Conservation (phyloP, 64 coral and sea anemone genomes). For the Dendronephthya gigantea region DNA sequence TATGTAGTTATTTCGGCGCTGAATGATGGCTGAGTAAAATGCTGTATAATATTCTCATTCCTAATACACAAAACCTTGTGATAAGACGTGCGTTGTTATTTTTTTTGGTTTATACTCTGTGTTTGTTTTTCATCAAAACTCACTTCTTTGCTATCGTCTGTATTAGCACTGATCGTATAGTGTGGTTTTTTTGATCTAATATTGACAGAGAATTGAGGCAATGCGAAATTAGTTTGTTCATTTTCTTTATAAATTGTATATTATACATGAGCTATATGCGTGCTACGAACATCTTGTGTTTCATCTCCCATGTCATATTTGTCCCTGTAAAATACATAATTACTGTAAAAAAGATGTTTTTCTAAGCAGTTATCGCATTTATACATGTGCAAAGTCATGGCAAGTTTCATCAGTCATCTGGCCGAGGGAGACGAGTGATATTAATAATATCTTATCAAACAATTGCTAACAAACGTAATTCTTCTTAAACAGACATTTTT, state of each 20-base stretch:
- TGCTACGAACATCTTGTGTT: background rate
- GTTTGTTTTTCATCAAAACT: slow-evolving; percentile 6
- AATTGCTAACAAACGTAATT: too few species aligned
- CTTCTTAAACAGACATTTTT: background rate
- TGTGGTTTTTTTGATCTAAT: background rate
- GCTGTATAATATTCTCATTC: background rate
- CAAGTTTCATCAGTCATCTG: background rate
- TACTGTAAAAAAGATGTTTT: background rate
- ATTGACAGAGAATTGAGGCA: background rate
- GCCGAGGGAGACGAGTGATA: background rate
- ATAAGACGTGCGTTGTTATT: background rate
- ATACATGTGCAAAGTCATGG: background rate
- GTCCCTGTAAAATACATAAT: background rate
- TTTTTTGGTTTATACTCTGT: background rate
- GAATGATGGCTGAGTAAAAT: background rate
- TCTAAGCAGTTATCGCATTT: background rate
- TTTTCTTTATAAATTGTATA: background rate
- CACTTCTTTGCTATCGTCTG: background rate
- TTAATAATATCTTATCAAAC: background rate
- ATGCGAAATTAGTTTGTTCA: background rate
- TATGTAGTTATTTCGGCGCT: too few species aligned
- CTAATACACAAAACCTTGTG: background rate
- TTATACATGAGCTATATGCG: background rate
- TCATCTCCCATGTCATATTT: background rate
- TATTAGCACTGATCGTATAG: background rate